phyloP scores from a whole-genome alignment of 2,113 vertebrate species.

The Ctenomys sociabilis region DNA sequence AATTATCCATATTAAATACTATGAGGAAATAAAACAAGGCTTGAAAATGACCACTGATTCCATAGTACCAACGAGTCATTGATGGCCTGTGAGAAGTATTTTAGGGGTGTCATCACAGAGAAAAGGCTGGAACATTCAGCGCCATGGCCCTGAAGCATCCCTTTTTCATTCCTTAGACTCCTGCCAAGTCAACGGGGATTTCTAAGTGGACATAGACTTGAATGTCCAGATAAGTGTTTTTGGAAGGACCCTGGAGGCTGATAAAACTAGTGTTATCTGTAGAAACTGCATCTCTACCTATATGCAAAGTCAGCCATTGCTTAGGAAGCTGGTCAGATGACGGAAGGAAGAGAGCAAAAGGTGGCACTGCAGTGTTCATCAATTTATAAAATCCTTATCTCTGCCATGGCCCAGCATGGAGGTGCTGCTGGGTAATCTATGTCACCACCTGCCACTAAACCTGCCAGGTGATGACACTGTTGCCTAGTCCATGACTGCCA shows the following conservation, averaged over 20 bases:
- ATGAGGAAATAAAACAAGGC: background rate
- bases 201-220: background rate
- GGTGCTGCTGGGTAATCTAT: background rate
- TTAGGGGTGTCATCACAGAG: background rate
- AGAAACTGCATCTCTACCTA: background rate
- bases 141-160: background rate
- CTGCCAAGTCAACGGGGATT: background rate
- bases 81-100: background rate
- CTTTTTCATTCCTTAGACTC: background rate
- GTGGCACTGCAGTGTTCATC: background rate
- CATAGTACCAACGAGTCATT: background rate
- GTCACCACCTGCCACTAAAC: background rate
- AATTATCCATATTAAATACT: background rate
- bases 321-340: background rate
- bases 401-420: background rate
- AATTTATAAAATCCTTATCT: background rate
- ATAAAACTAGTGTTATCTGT: background rate
- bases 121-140: background rate
- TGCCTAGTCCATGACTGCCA: background rate
- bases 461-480: background rate
- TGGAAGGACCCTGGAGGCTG: background rate
- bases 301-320: background rate
- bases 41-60: background rate
- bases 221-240: background rate
- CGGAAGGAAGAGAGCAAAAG: background rate